Evolutionary conservation across 2,888 invertebrate species (phyloP).

Genomic region (Laothoe populi): DNA sequence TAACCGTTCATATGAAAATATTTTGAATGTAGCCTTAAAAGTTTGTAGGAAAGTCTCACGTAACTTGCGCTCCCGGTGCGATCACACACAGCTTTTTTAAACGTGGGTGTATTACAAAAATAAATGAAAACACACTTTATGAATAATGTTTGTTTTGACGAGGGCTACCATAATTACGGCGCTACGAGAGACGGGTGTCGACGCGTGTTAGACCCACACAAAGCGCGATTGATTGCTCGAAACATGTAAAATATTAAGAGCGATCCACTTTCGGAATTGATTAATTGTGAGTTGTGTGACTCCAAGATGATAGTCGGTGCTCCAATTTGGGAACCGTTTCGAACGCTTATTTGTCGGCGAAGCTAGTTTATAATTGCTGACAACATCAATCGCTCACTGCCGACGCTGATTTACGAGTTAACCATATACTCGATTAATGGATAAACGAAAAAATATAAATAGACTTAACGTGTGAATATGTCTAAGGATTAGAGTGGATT

Average conservation of each 20-base stretch:
- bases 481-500: slow-evolving; percentile 50
- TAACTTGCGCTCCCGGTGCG: slow-evolving; percentile 55
- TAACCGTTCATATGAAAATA: slow-evolving; percentile 52
- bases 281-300: slow-evolving; percentile 74
- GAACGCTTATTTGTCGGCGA: slow-evolving; percentile 64
- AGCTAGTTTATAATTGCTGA: slow-evolving; percentile 65
- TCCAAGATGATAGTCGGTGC: slow-evolving; percentile 54
- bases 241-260: slow-evolving; percentile 71
- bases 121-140: slow-evolving; percentile 76
- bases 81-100: slow-evolving; percentile 65
- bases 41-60: slow-evolving; percentile 63
- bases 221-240: slow-evolving; percentile 74
- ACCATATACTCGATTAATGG: slow-evolving; percentile 46
- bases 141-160: slow-evolving; percentile 81
- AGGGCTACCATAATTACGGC: slow-evolving; percentile 67
- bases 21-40: slow-evolving; percentile 52
- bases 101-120: slow-evolving; percentile 76
- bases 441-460: slow-evolving; percentile 47
- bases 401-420: slow-evolving; percentile 58
- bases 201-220: slow-evolving; percentile 78
- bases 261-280: slow-evolving; percentile 77
- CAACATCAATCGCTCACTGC: slow-evolving; percentile 58
- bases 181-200: slow-evolving; percentile 61
- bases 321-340: slow-evolving; percentile 66
- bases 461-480: slow-evolving; percentile 53